Percentiles rank a stretch among this genome's conserved stretches.
phyloP scores from a whole-genome alignment of 2,888 invertebrate genomes.

The Rhamnusium bicolor region DNA sequence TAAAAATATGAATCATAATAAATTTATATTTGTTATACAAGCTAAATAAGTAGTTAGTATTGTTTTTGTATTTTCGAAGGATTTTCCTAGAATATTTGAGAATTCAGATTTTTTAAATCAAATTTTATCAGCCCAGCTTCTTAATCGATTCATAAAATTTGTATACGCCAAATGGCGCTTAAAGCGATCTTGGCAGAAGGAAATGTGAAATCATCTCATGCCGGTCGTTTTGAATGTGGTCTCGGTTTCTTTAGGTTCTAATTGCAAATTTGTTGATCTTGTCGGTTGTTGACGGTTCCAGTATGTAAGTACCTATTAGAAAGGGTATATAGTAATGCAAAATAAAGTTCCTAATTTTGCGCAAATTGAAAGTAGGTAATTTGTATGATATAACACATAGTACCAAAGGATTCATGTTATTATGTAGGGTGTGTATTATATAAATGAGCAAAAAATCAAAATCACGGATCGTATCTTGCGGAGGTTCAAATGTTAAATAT shows the following conservation, averaged over 20 bases:
- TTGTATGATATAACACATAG: slow-evolving; percentile 37
- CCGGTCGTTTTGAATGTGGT: background rate
- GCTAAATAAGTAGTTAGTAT: too few relatives aligned
- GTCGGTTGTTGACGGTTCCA: slow-evolving; percentile 6
- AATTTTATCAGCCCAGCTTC: too few relatives aligned
- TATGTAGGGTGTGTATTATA: slow-evolving; percentile 59
- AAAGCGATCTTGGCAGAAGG: background rate
- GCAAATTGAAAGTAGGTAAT: slow-evolving; percentile 37
- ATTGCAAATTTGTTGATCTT: slow-evolving; percentile 20
- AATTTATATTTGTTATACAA: too few relatives aligned
- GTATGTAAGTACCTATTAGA: background rate
- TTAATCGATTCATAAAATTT: too few relatives aligned
- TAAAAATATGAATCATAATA: too few relatives aligned
- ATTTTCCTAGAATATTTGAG: too few relatives aligned
- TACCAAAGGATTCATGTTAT: slow-evolving; percentile 50
- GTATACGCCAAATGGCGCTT: too few relatives aligned
- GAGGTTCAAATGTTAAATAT: slow-evolving; percentile 68
- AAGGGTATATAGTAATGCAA: slow-evolving; percentile 12
- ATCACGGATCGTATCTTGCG: slow-evolving; percentile 67
- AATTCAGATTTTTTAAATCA: too few relatives aligned
- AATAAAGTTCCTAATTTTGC: slow-evolving; percentile 36
- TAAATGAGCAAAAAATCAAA: slow-evolving; percentile 71
- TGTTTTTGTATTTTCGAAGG: too few relatives aligned
- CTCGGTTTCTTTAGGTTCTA: too few relatives aligned
- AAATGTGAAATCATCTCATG: background rate